These are phyloP conservation scores for Melinaea marsaeus DNA, from an alignment of 2,888 invertebrate genomes.

Conservation along the genomic window DNA sequence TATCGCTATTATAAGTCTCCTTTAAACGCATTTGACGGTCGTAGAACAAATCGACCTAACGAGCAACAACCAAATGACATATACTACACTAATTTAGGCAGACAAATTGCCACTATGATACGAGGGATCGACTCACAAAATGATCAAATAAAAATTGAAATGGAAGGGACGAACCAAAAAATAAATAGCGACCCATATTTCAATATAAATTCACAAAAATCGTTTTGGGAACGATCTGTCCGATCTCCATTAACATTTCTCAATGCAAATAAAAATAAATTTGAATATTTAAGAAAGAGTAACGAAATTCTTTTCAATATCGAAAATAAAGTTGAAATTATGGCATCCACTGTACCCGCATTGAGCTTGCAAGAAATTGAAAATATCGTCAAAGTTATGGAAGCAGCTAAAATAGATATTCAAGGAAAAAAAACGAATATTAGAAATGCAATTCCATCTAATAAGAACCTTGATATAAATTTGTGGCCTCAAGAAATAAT, in stretches of 20 bases:
- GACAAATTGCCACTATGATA: conserved; percentile 64
- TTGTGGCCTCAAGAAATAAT: conserved; percentile 41
- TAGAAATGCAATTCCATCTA: conserved; percentile 27
- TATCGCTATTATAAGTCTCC: conserved; percentile 23
- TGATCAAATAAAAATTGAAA: conserved; percentile 46
- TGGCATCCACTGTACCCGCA: conserved; percentile 44
- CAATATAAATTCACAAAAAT: conserved; percentile 48
- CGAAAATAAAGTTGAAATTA: conserved; percentile 57
- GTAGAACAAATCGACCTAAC: conserved; percentile 31
- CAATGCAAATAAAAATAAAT: conserved; percentile 36
- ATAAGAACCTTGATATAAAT: conserved; percentile 49
- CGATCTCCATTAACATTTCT: conserved; percentile 52
- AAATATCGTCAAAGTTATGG: conserved; percentile 54
- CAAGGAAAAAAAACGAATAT: conserved; percentile 28
- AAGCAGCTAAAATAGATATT: conserved; percentile 35
- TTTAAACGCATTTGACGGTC: conserved; percentile 17
- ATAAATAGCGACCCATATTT: conserved; percentile 41
- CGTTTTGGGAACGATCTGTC: conserved; percentile 65
- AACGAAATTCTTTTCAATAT: conserved; percentile 57
- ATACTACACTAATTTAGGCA: conserved; percentile 60
- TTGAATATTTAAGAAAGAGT: conserved; percentile 42
- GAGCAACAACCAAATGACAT: conserved; percentile 41
- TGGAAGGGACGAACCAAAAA: conserved; percentile 38
- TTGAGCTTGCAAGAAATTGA: conserved; percentile 59
- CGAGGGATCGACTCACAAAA: conserved; percentile 48